These are phyloP conservation scores for Parascotia fuliginaria DNA, from an alignment of 2,888 invertebrate species.

Conservation along the genomic window DNA sequence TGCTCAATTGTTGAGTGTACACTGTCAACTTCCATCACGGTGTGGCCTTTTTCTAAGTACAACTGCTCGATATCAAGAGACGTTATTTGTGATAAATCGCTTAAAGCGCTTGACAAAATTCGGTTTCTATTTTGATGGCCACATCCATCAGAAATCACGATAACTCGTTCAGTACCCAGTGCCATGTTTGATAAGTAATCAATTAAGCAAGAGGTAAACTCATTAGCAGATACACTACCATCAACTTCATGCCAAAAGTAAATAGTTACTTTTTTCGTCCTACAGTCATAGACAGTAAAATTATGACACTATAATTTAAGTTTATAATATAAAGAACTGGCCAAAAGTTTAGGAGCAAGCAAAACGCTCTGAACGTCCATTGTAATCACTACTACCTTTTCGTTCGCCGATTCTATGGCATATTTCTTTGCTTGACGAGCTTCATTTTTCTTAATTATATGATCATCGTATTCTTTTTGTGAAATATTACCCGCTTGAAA, in stretches of 20 bases:
- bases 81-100: conserved; percentile 12
- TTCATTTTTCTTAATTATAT: conserved; percentile 9
- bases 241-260: conserved; percentile 31
- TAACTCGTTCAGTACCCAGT: conserved; percentile 2
- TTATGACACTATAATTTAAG: conserved; percentile 24
- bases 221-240: conserved; percentile 21
- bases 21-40: too few relatives aligned
- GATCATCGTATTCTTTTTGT: conserved; percentile 17
- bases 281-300: conserved; percentile 22
- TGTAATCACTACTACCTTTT: conserved; percentile 18
- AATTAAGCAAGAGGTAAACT: conserved; percentile 17
- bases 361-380: conserved; percentile 30
- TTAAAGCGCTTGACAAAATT: conserved; percentile 18
- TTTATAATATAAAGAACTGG: conserved; percentile 24
- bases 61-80: conserved; percentile 15
- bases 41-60: too few relatives aligned
- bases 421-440: conserved; percentile 12
- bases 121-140: conserved; percentile 23
- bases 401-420: conserved; percentile 7
- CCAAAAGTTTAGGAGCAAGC: conserved; percentile 26
- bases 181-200: neutral
- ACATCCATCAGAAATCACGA: conserved; percentile 23
- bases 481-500: conserved; percentile 19
- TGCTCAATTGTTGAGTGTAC: too few relatives aligned
- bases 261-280: conserved; percentile 16